Evolutionary conservation across 2,888 invertebrate species (phyloP).

Genomic region (Caradrina clavipalpis): DNA sequence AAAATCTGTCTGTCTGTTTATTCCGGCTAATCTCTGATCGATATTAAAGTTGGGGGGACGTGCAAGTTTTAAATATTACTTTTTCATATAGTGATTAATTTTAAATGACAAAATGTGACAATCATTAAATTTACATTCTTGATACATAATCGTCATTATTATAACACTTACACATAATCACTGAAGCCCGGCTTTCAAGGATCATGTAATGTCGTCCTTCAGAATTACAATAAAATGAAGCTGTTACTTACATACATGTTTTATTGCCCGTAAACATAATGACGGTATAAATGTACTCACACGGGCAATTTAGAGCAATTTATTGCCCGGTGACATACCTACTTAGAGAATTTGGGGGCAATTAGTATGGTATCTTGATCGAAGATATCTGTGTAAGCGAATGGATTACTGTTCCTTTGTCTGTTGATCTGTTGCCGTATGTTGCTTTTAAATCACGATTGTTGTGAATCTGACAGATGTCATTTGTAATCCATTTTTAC

Average conservation of each 20-base stretch:
- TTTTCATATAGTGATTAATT: too few relatives aligned
- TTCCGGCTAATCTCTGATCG: too few relatives aligned
- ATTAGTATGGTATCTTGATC: background rate
- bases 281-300: constrained; percentile 32
- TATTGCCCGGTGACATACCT: constrained; percentile 29
- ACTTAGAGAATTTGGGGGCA: constrained; percentile 1
- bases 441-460: too few relatives aligned
- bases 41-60: too few relatives aligned
- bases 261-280: constrained; percentile 42
- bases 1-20: too few relatives aligned
- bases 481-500: too few relatives aligned
- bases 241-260: constrained; percentile 34
- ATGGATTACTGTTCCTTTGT: constrained; percentile 4
- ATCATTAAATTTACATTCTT: too few relatives aligned
- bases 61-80: too few relatives aligned
- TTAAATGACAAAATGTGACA: too few relatives aligned
- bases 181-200: background rate
- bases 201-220: constrained; percentile 1
- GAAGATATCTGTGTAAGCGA: background rate
- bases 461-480: too few relatives aligned
- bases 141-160: background rate
- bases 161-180: background rate
- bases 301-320: constrained; percentile 32
- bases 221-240: constrained; percentile 40
- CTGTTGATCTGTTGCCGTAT: background rate